These are phyloP conservation scores for Apodemia hepburni DNA, from an alignment of 2,888 invertebrate species.

Conservation along the genomic window DNA sequence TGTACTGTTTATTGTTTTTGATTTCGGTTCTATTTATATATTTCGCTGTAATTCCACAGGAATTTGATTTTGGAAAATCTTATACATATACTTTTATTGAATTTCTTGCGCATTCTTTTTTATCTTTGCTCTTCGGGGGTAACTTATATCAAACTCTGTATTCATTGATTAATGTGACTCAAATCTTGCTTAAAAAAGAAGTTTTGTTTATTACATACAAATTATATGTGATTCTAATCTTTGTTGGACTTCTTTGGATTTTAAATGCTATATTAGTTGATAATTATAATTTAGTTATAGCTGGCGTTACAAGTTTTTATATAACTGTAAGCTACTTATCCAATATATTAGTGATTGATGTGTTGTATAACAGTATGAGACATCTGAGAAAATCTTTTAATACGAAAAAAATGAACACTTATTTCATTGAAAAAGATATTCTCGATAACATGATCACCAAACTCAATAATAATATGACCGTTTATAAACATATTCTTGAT, in stretches of 20 bases:
- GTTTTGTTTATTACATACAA: neutral
- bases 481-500: neutral
- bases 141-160: neutral
- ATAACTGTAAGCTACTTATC: neutral
- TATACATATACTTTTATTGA: neutral
- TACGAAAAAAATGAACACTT: neutral
- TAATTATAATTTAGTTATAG: neutral
- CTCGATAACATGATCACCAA: neutral
- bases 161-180: neutral
- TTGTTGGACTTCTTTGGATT: neutral
- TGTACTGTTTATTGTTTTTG: neutral
- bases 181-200: neutral
- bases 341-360: neutral
- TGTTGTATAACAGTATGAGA: neutral
- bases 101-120: neutral
- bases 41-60: neutral
- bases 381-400: neutral
- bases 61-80: neutral
- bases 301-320: neutral
- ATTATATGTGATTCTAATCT: neutral
- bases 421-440: neutral
- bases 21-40: neutral
- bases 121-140: neutral
- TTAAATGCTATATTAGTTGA: neutral
- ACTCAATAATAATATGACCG: neutral